A percentile compares a stretch with the other conserved stretches of the same genome.
These are phyloP conservation scores for Gymnarchus niloticus DNA, from an alignment of 2,113 vertebrate genomes.

Conservation along the genomic window DNA sequence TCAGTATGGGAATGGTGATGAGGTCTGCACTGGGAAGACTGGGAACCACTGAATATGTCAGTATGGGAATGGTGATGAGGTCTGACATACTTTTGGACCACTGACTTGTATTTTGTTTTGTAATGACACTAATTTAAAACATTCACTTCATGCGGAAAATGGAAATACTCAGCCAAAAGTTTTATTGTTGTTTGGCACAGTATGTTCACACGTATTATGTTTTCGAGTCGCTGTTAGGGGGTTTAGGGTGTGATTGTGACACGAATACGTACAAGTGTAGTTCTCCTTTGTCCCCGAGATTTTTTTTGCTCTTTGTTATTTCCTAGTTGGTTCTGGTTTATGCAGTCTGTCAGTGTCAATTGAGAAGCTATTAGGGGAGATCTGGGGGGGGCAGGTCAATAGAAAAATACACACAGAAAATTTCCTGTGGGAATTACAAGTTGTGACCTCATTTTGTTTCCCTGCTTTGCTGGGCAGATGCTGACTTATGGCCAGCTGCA, in stretches of 20 bases:
- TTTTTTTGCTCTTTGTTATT: not conserved
- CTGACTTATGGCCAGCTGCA: not conserved
- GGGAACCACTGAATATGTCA: no score
- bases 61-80: no score
- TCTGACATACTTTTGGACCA: no score
- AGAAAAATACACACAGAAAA: not conserved
- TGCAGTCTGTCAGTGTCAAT: not conserved
- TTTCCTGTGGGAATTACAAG: not conserved
- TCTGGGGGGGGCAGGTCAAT: not conserved
- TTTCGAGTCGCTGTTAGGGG: not conserved
- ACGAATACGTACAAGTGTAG: not conserved
- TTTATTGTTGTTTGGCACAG: not conserved
- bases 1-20: no score
- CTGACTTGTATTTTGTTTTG: no score
- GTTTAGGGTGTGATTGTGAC: not conserved
- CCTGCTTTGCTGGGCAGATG: not conserved
- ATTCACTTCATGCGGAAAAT: not conserved
- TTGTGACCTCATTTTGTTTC: not conserved
- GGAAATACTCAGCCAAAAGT: not conserved
- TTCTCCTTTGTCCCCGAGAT: not conserved
- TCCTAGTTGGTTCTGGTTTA: not conserved
- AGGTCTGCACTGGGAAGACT: not conserved
- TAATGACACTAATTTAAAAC: not conserved
- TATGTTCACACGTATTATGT: not conserved
- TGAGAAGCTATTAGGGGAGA: not conserved